A percentile compares a stretch with the other conserved stretches of the same genome.
These are phyloP conservation scores for Xiphophorus couchianus DNA, from an alignment of 2,113 vertebrate genomes.

Conservation along the genomic window DNA sequence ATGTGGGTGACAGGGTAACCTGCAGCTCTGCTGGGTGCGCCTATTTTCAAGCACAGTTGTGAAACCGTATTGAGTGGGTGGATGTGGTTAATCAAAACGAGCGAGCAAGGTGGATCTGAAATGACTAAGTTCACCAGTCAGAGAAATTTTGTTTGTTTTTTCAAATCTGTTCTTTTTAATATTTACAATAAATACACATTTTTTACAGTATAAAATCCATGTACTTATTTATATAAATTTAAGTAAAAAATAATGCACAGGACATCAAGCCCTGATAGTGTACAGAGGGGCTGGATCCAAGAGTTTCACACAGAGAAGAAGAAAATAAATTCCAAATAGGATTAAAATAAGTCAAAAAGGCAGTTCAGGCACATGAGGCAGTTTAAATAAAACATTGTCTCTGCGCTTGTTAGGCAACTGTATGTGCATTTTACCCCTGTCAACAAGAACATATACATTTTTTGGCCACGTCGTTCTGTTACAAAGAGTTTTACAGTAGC, in stretches of 20 bases:
- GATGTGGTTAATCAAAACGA: conserved; percentile 42
- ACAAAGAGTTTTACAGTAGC: conserved; percentile 74
- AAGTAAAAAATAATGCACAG: conserved; percentile 85
- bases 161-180: conserved; percentile 83
- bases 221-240: conserved; percentile 87
- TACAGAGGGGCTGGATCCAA: conserved; percentile 81
- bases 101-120: conserved; percentile 12
- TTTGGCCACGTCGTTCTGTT: conserved; percentile 60
- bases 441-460: conserved; percentile 48
- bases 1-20: conserved; percentile 42
- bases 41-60: conserved; percentile 3
- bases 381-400: conserved; percentile 91
- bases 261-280: conserved; percentile 92
- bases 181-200: conserved; percentile 92
- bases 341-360: conserved; percentile 62
- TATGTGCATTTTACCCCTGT: conserved; percentile 68
- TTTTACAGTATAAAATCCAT: conserved; percentile 90
- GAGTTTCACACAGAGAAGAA: conserved; percentile 80
- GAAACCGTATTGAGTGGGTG: conserved; percentile 33
- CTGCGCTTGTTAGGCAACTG: conserved; percentile 69
- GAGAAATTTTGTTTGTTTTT: background rate
- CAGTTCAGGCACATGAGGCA: conserved; percentile 83
- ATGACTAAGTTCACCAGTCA: conserved; percentile 7
- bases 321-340: conserved; percentile 70
- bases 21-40: conserved; percentile 37